Percentiles rank a stretch among this genome's conserved stretches.
Conservation (phyloP, 2,888 invertebrate genomes). For the Sericinus montela region DNA sequence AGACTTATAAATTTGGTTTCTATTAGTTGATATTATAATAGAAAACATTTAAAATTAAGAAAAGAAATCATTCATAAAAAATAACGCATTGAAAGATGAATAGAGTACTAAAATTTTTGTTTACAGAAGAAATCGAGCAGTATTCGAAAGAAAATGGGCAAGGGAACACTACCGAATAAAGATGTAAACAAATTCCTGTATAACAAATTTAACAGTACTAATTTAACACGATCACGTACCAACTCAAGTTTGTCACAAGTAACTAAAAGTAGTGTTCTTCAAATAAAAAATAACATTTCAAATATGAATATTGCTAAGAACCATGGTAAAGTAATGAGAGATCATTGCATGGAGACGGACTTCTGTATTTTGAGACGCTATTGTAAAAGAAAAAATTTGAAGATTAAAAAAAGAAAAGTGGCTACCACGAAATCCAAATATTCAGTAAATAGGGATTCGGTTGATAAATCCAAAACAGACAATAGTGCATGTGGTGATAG, state of each 20-base stretch:
- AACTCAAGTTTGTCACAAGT: slow-evolving; percentile 42
- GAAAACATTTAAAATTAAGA: background rate
- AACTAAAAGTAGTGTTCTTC: slow-evolving; percentile 36
- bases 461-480: slow-evolving; percentile 38
- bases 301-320: slow-evolving; percentile 34
- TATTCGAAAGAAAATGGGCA: slow-evolving; percentile 39
- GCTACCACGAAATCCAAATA: slow-evolving; percentile 38
- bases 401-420: slow-evolving; percentile 29
- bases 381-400: slow-evolving; percentile 43
- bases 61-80: background rate
- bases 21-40: too few species aligned
- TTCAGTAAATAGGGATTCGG: slow-evolving; percentile 38
- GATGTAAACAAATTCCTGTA: slow-evolving; percentile 41
- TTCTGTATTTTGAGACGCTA: slow-evolving; percentile 52
- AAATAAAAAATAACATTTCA: slow-evolving; percentile 40
- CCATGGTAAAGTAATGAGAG: slow-evolving; percentile 45
- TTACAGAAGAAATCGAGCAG: slow-evolving; percentile 50
- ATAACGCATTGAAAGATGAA: slow-evolving; percentile 36
- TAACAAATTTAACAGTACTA: slow-evolving; percentile 48
- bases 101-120: slow-evolving; percentile 60
- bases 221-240: slow-evolving; percentile 43
- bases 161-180: slow-evolving; percentile 29
- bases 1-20: too few species aligned
- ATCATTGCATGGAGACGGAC: slow-evolving; percentile 61
- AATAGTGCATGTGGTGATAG: slow-evolving; percentile 50